phyloP scores from a whole-genome alignment of 2,113 vertebrate genomes.

The Nothocercus nigrocapillus region DNA sequence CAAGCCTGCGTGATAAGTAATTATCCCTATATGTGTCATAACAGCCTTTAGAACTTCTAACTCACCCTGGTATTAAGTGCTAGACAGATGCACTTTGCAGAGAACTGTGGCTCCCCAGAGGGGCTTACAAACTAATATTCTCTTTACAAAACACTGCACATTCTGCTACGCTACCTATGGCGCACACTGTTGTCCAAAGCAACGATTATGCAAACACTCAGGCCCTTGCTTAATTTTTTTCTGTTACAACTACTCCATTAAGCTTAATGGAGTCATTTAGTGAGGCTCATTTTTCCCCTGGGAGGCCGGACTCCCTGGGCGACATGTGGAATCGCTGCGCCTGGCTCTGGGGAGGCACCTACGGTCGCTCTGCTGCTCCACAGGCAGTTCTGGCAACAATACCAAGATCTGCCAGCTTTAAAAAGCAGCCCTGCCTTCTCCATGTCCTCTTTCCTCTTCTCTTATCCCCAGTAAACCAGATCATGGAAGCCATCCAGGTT shows the following conservation, averaged over 20 bases:
- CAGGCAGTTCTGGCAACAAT: neutral
- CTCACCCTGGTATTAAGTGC: neutral
- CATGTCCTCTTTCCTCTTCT: neutral
- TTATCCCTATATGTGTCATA: neutral
- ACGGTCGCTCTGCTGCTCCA: neutral
- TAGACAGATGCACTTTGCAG: neutral
- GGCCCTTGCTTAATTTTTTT: conserved; percentile 26
- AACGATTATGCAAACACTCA: conserved; percentile 3
- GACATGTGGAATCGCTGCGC: neutral
- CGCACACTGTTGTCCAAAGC: conserved; percentile 4
- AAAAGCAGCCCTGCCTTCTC: neutral
- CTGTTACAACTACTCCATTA: conserved; percentile 28
- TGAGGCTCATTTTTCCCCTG: neutral
- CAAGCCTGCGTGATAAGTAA: neutral
- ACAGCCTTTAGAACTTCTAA: neutral
- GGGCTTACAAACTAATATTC: neutral
- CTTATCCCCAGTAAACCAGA: conserved; percentile 4
- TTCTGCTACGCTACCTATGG: neutral
- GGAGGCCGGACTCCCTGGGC: neutral
- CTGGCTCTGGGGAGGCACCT: neutral
- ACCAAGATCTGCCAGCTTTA: neutral
- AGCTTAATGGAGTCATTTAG: conserved; percentile 27
- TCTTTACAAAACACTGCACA: neutral
- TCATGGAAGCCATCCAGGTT: conserved; percentile 1
- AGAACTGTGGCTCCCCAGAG: neutral